A percentile compares a stretch with the other conserved stretches of the same genome.
phyloP scores from a whole-genome alignment of 1,140 invertebrate species.

The Drosophila pruinosa region DNA sequence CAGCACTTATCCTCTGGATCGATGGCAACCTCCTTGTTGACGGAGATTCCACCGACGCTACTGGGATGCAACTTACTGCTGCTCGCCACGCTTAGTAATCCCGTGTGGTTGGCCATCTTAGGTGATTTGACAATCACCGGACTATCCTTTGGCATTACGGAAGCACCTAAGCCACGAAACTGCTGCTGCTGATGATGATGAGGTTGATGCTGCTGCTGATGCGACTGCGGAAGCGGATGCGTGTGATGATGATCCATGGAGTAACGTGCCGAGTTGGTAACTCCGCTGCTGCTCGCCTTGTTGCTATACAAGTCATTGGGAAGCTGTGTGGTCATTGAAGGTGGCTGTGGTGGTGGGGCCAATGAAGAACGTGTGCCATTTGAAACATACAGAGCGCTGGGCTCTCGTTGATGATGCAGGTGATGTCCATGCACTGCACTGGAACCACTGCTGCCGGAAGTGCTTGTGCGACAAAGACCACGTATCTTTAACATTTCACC shows the following conservation, averaged over 20 bases:
- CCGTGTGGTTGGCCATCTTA: slow-evolving; percentile 61
- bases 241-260: slow-evolving; percentile 61
- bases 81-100: slow-evolving; percentile 53
- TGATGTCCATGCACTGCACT: slow-evolving; percentile 26
- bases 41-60: slow-evolving; percentile 56
- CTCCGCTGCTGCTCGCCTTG: slow-evolving; percentile 49
- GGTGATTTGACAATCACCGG: slow-evolving; percentile 82
- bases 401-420: slow-evolving; percentile 63
- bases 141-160: slow-evolving; percentile 81
- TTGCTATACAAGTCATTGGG: slow-evolving; percentile 54
- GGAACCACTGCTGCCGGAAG: slow-evolving; percentile 72
- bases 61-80: slow-evolving; percentile 51
- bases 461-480: slow-evolving; percentile 87
- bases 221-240: slow-evolving; percentile 35
- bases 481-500: slow-evolving; percentile 91
- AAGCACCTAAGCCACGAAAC: slow-evolving; percentile 75
- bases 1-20: slow-evolving; percentile 82
- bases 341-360: slow-evolving; percentile 48
- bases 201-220: slow-evolving; percentile 26
- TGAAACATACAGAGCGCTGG: slow-evolving; percentile 58
- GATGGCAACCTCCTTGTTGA: slow-evolving; percentile 82
- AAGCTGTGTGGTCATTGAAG: slow-evolving; percentile 54
- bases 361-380: slow-evolving; percentile 58
- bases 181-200: slow-evolving; percentile 62
- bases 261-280: slow-evolving; percentile 49